Evolutionary conservation across 92 coral and sea anemone species (phyloP).

Genomic region (Muricea muricata): DNA sequence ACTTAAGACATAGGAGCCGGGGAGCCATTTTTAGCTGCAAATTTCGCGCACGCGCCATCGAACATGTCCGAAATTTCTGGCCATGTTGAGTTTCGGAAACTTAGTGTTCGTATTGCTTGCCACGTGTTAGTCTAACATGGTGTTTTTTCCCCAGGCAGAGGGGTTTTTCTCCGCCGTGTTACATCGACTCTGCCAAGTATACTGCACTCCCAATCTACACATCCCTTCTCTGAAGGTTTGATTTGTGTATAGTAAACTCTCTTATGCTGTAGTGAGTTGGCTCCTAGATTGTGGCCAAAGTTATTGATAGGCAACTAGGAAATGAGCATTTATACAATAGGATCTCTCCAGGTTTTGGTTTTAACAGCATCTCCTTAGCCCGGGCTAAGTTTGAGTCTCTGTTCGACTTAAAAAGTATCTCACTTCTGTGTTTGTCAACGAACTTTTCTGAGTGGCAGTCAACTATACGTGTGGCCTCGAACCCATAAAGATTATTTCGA

Average conservation of each 20-base stretch:
- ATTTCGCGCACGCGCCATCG: conserved; percentile 20
- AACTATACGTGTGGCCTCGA: too few species aligned
- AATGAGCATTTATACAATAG: too few species aligned
- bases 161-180: neutral
- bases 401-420: too few species aligned
- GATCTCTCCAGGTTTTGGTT: too few species aligned
- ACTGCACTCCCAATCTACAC: neutral
- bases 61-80: conserved; percentile 30
- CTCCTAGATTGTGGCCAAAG: neutral
- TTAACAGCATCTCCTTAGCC: too few species aligned
- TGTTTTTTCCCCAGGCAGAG: neutral
- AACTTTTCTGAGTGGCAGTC: too few species aligned
- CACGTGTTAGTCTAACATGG: neutral
- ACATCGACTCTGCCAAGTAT: neutral
- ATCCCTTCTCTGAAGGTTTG: neutral
- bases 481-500: too few species aligned
- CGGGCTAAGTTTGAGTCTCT: too few species aligned
- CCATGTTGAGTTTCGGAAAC: conserved; percentile 2
- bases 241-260: neutral
- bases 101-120: neutral
- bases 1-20: conserved; percentile 19
- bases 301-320: too few species aligned
- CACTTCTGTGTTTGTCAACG: too few species aligned
- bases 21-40: conserved; percentile 21
- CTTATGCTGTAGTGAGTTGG: neutral